phyloP scores from a whole-genome alignment of 2,113 vertebrate species.

The Pagrus major region DNA sequence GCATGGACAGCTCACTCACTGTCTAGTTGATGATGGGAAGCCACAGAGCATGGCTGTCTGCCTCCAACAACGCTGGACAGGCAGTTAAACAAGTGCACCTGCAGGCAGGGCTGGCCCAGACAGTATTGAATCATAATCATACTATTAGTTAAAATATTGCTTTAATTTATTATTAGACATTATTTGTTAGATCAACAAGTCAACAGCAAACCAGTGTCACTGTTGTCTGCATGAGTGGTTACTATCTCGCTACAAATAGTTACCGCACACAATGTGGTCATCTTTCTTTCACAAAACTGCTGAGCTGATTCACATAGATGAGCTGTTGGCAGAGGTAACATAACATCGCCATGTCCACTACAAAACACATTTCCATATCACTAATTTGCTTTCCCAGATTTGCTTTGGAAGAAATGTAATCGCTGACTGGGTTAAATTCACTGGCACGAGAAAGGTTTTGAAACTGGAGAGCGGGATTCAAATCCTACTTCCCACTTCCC shows the following conservation, averaged over 20 bases:
- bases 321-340: background rate
- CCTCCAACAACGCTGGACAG: background rate
- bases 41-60: slow-evolving; percentile 15
- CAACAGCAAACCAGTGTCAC: background rate
- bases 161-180: background rate
- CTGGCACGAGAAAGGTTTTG: background rate
- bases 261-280: background rate
- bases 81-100: slow-evolving; percentile 8
- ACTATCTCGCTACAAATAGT: too few species aligned
- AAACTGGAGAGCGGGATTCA: too few species aligned
- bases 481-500: too few species aligned
- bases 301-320: background rate
- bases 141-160: too few species aligned
- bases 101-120: background rate
- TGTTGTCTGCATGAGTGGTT: background rate
- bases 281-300: background rate
- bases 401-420: background rate
- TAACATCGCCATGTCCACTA: background rate
- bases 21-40: slow-evolving; percentile 59
- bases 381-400: background rate
- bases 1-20: slow-evolving; percentile 62
- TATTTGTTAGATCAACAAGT: background rate
- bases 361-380: background rate
- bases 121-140: background rate
- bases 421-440: background rate